phyloP scores from a whole-genome alignment of 2,113 vertebrate species.

The Riparia riparia region DNA sequence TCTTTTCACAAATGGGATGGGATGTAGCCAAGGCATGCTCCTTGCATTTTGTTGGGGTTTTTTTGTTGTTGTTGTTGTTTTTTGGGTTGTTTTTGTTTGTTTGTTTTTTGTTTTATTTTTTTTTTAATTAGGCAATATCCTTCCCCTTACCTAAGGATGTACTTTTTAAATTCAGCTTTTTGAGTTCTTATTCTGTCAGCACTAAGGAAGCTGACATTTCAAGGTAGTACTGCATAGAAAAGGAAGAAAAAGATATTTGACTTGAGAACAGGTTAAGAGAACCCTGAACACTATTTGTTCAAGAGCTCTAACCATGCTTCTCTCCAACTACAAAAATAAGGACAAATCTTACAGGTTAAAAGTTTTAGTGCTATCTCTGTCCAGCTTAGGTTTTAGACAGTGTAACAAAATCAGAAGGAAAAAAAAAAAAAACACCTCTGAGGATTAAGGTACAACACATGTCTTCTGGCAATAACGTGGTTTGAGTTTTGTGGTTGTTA shows the following conservation, averaged over 20 bases:
- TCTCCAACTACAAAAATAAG: background rate
- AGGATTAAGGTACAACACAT: fast-evolving
- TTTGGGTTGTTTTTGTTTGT: too few species aligned
- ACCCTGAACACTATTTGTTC: background rate
- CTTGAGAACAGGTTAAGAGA: background rate
- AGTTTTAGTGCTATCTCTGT: background rate
- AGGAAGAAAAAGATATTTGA: background rate
- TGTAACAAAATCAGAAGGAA: background rate
- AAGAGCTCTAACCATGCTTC: background rate
- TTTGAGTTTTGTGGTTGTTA: background rate
- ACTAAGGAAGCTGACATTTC: background rate
- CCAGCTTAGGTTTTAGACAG: background rate
- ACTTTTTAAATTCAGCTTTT: background rate
- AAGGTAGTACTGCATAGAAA: background rate
- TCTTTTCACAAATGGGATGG: background rate
- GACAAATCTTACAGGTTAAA: background rate
- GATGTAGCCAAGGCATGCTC: background rate
- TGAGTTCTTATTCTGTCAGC: background rate
- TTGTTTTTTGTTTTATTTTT: too few species aligned
- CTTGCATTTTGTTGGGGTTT: background rate
- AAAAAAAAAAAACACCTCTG: background rate
- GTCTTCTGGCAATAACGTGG: background rate
- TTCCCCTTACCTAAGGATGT: background rate
- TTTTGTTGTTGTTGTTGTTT: too few species aligned
- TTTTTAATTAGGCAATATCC: background rate